Conservation (phyloP, 2,888 invertebrate genomes). For the Elegia similella region DNA sequence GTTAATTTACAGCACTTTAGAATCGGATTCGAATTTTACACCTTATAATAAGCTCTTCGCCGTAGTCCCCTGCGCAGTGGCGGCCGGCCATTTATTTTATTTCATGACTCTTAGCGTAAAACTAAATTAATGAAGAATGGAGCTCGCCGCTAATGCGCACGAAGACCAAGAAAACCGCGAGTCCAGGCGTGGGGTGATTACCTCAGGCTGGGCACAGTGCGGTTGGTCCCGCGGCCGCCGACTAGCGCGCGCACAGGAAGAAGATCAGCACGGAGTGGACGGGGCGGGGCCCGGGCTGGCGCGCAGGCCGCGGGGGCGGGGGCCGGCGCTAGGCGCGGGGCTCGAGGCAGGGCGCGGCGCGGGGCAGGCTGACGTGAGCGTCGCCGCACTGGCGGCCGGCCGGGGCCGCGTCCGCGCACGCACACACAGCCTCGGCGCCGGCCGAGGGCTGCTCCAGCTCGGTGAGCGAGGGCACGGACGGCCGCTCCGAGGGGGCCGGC, state of each 20-base stretch:
- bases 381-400: conserved; percentile 17
- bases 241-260: conserved; percentile 28
- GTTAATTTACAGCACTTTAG: conserved; percentile 8
- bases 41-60: conserved; percentile 12
- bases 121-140: neutral
- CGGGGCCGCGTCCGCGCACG: conserved; percentile 20
- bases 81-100: neutral
- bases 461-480: conserved; percentile 52
- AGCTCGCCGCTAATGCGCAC: neutral
- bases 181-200: neutral
- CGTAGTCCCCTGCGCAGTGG: neutral
- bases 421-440: too few species aligned
- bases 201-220: neutral
- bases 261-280: conserved; percentile 39
- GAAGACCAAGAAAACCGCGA: neutral
- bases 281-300: conserved; percentile 18
- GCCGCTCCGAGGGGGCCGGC: conserved; percentile 63
- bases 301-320: conserved; percentile 21
- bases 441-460: conserved; percentile 41
- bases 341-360: conserved; percentile 19
- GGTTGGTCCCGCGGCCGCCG: neutral
- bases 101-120: neutral
- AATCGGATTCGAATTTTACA: conserved; percentile 7
- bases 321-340: conserved; percentile 25
- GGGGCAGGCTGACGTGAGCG: conserved; percentile 23